Base-by-base conservation (phyloP, 2,888 invertebrate genomes). In the Drosophila lutescens region DNA sequence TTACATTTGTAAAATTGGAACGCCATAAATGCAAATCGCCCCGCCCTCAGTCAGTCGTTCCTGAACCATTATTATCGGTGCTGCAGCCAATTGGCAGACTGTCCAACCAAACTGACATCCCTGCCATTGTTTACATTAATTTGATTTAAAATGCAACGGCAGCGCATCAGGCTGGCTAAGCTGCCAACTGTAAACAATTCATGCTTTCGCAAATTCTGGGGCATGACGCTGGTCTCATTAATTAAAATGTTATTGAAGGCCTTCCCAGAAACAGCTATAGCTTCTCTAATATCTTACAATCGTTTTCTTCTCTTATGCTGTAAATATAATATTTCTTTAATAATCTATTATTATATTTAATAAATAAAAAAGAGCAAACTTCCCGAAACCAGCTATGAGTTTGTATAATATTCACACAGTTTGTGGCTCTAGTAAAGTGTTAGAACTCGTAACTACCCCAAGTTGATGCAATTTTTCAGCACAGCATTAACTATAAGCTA, bases 61-160 rank as follows among this genome's bases (percentile, higher is more conserved):
- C 17, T 15, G 53, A 8, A 3, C 54, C 53, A 53, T 53, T 38
- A 58, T 54, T 68, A 47, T 54, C 47, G 36, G 32, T 30, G 51
- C 26, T 26, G 38, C 61, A 47, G 43, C 20, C 5, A 62, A 56
- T 44, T 55, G 55, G 55, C 68, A 51, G n/a, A 65, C 12, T 36
- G 50, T 54, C 47, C 38, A 32, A 17, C 54, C 44, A 51, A 66
- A 47, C 85, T 71, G 76, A 70, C 74, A 74, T 76, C 79, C 67
- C 73, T 68, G 73, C 57, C 65, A 76, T 74, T 84, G 87, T 86
- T 81, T 84, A 84, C 85, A 84, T 78, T 86, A 78, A 78, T 83
- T 75, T 83, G 77, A 75, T 73, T 81, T 72, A 57, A 76, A 86
- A 71, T 83, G 79, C 78, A 86, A 61, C 56, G 77, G 56, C 61